Percentiles rank a stretch among this genome's conserved stretches.
Evolutionary conservation across 1,140 invertebrate genomes (phyloP).

Genomic region (Zaprionus taronus): DNA sequence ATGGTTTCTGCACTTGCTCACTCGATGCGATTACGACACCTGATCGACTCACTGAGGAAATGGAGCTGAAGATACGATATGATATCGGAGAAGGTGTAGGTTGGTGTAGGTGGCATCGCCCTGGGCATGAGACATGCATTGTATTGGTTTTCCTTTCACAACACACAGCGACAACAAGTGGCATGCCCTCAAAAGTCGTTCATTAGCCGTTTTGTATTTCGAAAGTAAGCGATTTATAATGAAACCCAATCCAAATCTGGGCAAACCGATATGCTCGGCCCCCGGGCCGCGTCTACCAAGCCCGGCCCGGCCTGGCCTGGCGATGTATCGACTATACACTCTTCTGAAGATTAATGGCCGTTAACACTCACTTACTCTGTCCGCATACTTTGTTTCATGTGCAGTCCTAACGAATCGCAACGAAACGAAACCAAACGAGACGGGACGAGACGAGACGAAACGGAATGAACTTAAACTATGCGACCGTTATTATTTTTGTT

Average conservation of each 20-base stretch:
- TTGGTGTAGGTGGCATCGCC: constrained; percentile 41
- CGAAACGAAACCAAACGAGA: not conserved
- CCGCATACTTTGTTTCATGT: constrained; percentile 8
- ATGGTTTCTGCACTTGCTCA: constrained; percentile 56
- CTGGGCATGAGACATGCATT: constrained; percentile 20
- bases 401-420: not conserved
- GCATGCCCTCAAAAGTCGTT: constrained; percentile 65
- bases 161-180: constrained; percentile 25
- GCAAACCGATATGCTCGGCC: constrained; percentile 15
- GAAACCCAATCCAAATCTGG: constrained; percentile 52
- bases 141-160: constrained; percentile 68
- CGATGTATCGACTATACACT: constrained; percentile 39
- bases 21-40: constrained; percentile 51
- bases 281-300: constrained; percentile 1
- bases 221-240: constrained; percentile 65
- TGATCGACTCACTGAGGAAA: constrained; percentile 23
- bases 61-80: not conserved
- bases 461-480: constrained; percentile 61
- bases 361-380: constrained; percentile 41
- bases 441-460: constrained; percentile 27
- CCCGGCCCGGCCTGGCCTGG: constrained; percentile 7
- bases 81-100: constrained; percentile 24
- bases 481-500: constrained; percentile 15
- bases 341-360: constrained; percentile 64
- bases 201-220: constrained; percentile 68